phyloP scores from a whole-genome alignment of 2,113 vertebrate species.

The Rhagologus leucostigma region DNA sequence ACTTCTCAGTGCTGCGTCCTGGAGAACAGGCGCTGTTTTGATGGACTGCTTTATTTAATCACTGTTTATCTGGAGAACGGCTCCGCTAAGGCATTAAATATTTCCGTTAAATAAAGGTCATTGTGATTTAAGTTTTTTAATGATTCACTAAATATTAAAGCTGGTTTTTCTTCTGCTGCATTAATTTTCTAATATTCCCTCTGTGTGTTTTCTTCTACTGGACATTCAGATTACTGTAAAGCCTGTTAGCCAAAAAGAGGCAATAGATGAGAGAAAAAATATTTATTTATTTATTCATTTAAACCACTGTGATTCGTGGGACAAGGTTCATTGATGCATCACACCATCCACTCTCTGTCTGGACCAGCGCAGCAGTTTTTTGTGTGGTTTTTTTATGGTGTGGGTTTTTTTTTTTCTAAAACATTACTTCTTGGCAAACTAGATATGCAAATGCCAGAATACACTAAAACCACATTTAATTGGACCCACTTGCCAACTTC shows the following conservation, averaged over 20 bases:
- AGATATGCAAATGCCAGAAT: slow-evolving; percentile 83
- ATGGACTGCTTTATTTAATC: slow-evolving; percentile 33
- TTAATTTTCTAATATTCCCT: slow-evolving; percentile 23
- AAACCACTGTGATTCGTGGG: slow-evolving; percentile 56
- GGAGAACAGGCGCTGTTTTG: slow-evolving; percentile 35
- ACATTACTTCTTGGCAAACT: slow-evolving; percentile 83
- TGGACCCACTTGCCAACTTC: slow-evolving; percentile 85
- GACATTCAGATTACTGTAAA: background rate
- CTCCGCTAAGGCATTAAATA: background rate
- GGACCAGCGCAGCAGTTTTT: slow-evolving; percentile 45
- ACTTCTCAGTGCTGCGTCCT: background rate
- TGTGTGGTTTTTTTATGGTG: slow-evolving; percentile 13
- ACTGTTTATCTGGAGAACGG: background rate
- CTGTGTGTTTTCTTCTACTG: background rate
- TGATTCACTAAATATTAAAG: slow-evolving; percentile 43
- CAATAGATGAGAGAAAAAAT: background rate
- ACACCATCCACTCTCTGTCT: slow-evolving; percentile 68
- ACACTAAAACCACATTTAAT: slow-evolving; percentile 87
- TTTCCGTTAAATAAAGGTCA: slow-evolving; percentile 49
- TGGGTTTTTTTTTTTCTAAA: slow-evolving; percentile 22
- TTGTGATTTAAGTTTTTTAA: slow-evolving; percentile 24
- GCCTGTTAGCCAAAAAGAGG: background rate
- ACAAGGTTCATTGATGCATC: slow-evolving; percentile 62
- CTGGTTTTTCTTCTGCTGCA: background rate
- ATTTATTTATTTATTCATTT: background rate